Conservation (phyloP, 2,888 invertebrate genomes). For the Drosophila kambysellisi region DNA sequence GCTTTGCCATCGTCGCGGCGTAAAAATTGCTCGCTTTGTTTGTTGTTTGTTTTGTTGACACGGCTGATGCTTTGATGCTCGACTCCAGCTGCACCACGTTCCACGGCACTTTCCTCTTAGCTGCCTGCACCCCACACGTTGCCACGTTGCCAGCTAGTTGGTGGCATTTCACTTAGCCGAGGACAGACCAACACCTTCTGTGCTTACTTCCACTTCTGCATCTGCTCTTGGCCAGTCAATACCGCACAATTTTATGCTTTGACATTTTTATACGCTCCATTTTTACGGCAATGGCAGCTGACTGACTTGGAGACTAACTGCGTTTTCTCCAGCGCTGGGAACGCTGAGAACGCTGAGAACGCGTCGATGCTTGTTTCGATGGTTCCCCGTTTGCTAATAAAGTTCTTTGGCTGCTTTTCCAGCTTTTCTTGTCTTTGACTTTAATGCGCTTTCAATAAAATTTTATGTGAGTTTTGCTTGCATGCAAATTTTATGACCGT, state of each 20-base stretch:
- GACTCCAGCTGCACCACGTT: slow-evolving; percentile 30
- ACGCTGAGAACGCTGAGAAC: slow-evolving; percentile 29
- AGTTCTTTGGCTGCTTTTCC: slow-evolving; percentile 60
- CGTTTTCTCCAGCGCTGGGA: slow-evolving; percentile 10
- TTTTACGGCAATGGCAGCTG: slow-evolving; percentile 78
- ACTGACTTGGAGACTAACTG: slow-evolving; percentile 72
- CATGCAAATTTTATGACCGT: slow-evolving; percentile 72
- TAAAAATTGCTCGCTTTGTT: slow-evolving; percentile 75
- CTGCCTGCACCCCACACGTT: background rate
- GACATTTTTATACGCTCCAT: slow-evolving; percentile 73
- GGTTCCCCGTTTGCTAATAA: slow-evolving; percentile 76
- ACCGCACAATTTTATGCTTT: slow-evolving; percentile 62
- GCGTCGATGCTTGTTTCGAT: slow-evolving; percentile 39
- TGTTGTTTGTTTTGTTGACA: slow-evolving; percentile 75
- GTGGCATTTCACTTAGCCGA: slow-evolving; percentile 59
- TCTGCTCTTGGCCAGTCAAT: slow-evolving; percentile 47
- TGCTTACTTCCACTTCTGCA: slow-evolving; percentile 18
- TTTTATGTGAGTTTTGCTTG: slow-evolving; percentile 78
- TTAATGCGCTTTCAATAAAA: slow-evolving; percentile 79
- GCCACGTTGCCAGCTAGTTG: slow-evolving; percentile 5
- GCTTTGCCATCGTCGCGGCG: slow-evolving; percentile 55
- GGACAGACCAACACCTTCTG: slow-evolving; percentile 37
- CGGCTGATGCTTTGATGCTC: slow-evolving; percentile 52
- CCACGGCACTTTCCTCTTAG: background rate
- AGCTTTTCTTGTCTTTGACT: slow-evolving; percentile 75